Evolutionary conservation across 2,888 invertebrate species (phyloP).

Genomic region (Eilema sororculum): DNA sequence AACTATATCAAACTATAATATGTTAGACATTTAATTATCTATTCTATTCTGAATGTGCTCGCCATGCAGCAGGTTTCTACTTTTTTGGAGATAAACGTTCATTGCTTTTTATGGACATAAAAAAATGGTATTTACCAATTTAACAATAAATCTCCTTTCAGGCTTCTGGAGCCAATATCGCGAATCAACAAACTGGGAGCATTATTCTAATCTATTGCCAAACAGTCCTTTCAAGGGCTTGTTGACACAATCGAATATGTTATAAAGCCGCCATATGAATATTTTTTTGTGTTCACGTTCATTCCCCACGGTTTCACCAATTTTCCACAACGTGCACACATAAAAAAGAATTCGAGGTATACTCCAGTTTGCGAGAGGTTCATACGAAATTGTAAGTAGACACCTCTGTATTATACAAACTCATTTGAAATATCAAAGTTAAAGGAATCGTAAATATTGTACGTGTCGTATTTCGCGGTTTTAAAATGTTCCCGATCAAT

Average conservation of each 20-base stretch:
- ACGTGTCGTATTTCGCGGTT: slow-evolving; percentile 13
- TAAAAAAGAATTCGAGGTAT: slow-evolving; percentile 38
- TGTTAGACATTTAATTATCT: background rate
- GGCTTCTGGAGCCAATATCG: slow-evolving; percentile 14
- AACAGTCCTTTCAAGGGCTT: slow-evolving; percentile 27
- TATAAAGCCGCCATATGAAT: slow-evolving; percentile 35
- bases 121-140: background rate
- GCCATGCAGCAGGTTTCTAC: background rate
- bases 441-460: slow-evolving; percentile 22
- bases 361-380: slow-evolving; percentile 32
- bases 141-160: slow-evolving; percentile 3
- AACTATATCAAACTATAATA: background rate
- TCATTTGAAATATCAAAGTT: slow-evolving; percentile 25
- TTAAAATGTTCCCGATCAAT: slow-evolving; percentile 9
- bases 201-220: slow-evolving; percentile 27
- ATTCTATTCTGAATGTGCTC: background rate
- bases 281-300: slow-evolving; percentile 47
- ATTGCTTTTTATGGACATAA: background rate
- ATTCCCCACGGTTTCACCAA: slow-evolving; percentile 51
- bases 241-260: slow-evolving; percentile 41
- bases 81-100: too few species aligned
- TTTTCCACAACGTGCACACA: slow-evolving; percentile 59
- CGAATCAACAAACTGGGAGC: slow-evolving; percentile 15
- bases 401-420: slow-evolving; percentile 24
- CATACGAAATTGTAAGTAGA: slow-evolving; percentile 15